phyloP scores from a whole-genome alignment of 1,140 invertebrate species.

The Theocolax elegans region DNA sequence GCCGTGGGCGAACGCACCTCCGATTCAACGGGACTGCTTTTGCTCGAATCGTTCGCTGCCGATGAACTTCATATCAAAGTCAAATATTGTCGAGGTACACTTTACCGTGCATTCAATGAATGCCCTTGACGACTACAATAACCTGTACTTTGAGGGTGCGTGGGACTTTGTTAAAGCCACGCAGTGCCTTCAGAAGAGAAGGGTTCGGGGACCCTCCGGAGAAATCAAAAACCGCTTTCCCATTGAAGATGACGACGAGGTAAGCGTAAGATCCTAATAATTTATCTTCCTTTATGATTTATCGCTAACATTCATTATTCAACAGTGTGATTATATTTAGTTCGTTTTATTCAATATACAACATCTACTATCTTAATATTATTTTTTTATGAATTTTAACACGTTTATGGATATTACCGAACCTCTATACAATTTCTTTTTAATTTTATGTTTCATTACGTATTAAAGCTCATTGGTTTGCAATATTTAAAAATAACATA shows the following conservation, averaged over 20 bases:
- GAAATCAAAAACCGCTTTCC: slow-evolving; percentile 75
- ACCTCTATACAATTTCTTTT: too few relatives aligned
- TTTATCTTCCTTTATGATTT: too few relatives aligned
- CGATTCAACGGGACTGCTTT: slow-evolving; percentile 77
- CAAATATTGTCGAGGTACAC: slow-evolving; percentile 82
- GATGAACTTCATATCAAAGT: slow-evolving; percentile 81
- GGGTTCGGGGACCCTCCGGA: slow-evolving; percentile 80
- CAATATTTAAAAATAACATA: too few relatives aligned
- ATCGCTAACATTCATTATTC: too few relatives aligned
- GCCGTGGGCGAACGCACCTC: slow-evolving; percentile 76
- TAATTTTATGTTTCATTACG: too few relatives aligned
- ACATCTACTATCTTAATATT: too few relatives aligned
- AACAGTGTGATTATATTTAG: too few relatives aligned
- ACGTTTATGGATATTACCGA: too few relatives aligned
- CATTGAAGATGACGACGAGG: slow-evolving; percentile 73
- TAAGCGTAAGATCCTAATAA: slow-evolving; percentile 53
- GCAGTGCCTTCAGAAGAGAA: slow-evolving; percentile 74
- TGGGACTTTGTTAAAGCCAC: slow-evolving; percentile 83
- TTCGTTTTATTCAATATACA: too few relatives aligned
- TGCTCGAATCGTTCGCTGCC: slow-evolving; percentile 75
- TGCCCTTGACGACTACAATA: slow-evolving; percentile 83
- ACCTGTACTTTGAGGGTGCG: slow-evolving; percentile 84
- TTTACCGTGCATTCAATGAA: slow-evolving; percentile 86
- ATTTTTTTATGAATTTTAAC: too few relatives aligned
- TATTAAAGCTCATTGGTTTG: too few relatives aligned